Evolutionary conservation across 2,888 invertebrate genomes (phyloP).

Genomic region (Ptycholaimellus sp.): DNA sequence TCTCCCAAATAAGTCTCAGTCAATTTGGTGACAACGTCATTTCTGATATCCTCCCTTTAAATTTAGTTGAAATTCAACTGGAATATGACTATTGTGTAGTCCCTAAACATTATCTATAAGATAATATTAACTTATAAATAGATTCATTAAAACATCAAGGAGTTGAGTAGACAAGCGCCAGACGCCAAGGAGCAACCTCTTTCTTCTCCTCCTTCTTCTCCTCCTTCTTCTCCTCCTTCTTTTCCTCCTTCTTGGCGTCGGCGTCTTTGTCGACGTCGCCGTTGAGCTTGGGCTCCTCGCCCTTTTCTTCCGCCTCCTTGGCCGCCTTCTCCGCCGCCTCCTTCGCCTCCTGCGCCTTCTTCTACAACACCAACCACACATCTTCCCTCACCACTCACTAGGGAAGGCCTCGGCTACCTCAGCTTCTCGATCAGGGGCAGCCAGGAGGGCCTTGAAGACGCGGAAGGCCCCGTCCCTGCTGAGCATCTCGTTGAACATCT

Average conservation of each 20-base stretch:
- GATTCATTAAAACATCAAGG: too few species aligned
- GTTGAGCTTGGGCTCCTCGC: constrained; percentile 11
- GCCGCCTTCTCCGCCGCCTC: constrained; percentile 23
- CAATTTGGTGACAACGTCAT: too few species aligned
- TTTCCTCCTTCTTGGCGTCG: constrained; percentile 11
- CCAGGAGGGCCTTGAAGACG: constrained; percentile 49
- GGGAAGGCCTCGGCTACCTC: too few species aligned
- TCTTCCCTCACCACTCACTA: too few species aligned
- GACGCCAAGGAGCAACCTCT: too few species aligned
- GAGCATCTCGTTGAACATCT: constrained; percentile 83
- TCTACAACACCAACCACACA: not conserved
- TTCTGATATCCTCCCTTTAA: too few species aligned
- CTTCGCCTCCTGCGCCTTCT: constrained; percentile 9
- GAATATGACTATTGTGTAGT: too few species aligned
- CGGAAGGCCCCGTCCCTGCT: constrained; percentile 81
- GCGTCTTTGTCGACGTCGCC: constrained; percentile 21
- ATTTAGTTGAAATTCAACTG: too few species aligned
- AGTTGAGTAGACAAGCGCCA: too few species aligned
- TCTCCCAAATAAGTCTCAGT: too few species aligned
- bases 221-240: constrained; percentile 21
- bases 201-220: constrained; percentile 10
- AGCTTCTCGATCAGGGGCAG: constrained; percentile 15
- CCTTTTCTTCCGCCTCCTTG: not conserved
- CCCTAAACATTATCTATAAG: too few species aligned
- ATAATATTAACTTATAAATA: too few species aligned